phyloP scores from a whole-genome alignment of 2,113 vertebrate genomes.

The Saccopteryx bilineata region DNA sequence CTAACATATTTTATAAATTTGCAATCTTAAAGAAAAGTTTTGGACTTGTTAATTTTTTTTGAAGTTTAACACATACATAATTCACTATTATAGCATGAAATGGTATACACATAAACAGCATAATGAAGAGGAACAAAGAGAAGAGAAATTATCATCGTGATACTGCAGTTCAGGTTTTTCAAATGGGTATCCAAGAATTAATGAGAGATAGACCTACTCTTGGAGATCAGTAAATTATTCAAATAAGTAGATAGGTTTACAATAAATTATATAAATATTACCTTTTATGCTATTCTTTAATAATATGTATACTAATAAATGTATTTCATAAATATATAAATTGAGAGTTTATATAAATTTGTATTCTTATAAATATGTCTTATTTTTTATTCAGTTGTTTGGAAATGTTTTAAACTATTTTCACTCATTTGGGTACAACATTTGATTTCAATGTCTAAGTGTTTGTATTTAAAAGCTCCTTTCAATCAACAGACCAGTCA shows the following conservation, averaged over 20 bases:
- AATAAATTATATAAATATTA: background rate
- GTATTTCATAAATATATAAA: background rate
- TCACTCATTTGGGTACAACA: background rate
- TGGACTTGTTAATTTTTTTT: background rate
- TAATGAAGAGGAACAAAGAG: background rate
- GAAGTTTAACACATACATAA: background rate
- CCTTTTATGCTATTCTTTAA: background rate
- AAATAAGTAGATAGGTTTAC: background rate
- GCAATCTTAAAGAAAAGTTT: background rate
- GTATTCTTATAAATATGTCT: background rate
- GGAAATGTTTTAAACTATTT: background rate
- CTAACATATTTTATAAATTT: background rate
- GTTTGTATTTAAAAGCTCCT: background rate
- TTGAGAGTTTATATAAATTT: background rate
- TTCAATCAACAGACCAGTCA: background rate
- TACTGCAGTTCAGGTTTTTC: background rate
- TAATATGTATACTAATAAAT: background rate
- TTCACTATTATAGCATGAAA: background rate
- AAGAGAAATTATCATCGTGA: background rate
- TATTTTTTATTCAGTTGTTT: background rate
- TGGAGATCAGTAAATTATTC: background rate
- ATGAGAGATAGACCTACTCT: background rate
- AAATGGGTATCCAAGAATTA: background rate
- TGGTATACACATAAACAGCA: background rate
- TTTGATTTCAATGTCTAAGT: background rate